A percentile compares a stretch with the other conserved stretches of the same genome.
Conservation (phyloP, 2,888 invertebrate genomes). For the Cheilosia variabilis region DNA sequence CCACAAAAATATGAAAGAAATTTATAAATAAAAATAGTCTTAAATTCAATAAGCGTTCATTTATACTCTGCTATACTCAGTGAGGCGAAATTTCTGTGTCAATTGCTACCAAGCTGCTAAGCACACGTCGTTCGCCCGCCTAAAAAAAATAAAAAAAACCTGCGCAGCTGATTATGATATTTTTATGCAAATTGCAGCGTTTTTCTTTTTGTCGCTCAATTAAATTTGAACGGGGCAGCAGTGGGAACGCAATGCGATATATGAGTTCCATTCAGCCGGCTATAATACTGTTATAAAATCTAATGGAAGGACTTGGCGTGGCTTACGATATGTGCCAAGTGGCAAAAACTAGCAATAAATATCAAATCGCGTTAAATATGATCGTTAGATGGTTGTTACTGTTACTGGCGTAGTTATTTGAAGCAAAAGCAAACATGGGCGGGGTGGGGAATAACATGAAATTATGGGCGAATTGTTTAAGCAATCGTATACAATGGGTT, state of each 20-base stretch:
- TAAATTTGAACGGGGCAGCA: slow-evolving; percentile 60
- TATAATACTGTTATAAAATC: slow-evolving; percentile 64
- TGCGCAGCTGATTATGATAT: slow-evolving; percentile 67
- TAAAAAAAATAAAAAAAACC: background rate
- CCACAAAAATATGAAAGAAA: background rate
- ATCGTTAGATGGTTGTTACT: slow-evolving; percentile 61
- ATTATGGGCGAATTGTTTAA: slow-evolving; percentile 56
- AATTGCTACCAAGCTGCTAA: slow-evolving; percentile 30
- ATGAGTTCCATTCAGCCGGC: slow-evolving; percentile 34
- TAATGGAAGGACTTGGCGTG: slow-evolving; percentile 50
- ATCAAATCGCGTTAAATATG: slow-evolving; percentile 72
- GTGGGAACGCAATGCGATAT: slow-evolving; percentile 27
- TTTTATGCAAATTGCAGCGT: slow-evolving; percentile 67
- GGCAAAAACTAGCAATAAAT: slow-evolving; percentile 64
- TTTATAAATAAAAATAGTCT: background rate
- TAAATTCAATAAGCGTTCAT: slow-evolving; percentile 60
- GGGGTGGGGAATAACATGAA: slow-evolving; percentile 47
- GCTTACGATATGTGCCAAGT: slow-evolving; percentile 44
- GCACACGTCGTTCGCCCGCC: background rate
- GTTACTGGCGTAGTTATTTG: slow-evolving; percentile 14
- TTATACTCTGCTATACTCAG: slow-evolving; percentile 48
- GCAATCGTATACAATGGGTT: slow-evolving; percentile 43
- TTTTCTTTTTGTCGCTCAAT: slow-evolving; percentile 72
- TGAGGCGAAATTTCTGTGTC: slow-evolving; percentile 67
- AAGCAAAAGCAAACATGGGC: slow-evolving; percentile 20